phyloP scores from a whole-genome alignment of 1,140 invertebrate species.

The Apis laboriosa region DNA sequence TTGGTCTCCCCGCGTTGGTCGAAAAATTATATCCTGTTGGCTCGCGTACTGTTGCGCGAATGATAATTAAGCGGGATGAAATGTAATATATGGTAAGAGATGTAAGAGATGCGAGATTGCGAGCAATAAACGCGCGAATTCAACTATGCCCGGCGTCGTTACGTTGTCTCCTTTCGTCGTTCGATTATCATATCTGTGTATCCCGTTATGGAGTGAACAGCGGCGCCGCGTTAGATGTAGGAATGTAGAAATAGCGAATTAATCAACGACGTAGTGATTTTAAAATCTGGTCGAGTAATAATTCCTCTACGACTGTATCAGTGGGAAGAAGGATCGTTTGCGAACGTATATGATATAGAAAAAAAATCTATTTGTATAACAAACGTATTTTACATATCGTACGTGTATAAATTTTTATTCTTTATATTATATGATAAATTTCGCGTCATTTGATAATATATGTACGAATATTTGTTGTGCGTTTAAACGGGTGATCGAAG shows the following conservation, averaged over 20 bases:
- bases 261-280: conserved; percentile 1
- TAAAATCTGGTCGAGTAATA: background rate
- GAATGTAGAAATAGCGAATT: background rate
- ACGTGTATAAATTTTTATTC: too few relatives aligned
- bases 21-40: background rate
- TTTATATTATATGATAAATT: too few relatives aligned
- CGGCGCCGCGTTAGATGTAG: background rate
- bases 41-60: background rate
- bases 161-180: background rate
- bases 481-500: too few relatives aligned
- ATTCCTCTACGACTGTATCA: too few relatives aligned
- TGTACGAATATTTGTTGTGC: too few relatives aligned
- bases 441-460: too few relatives aligned
- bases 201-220: background rate
- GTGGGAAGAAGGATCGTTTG: background rate
- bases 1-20: background rate
- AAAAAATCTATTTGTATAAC: too few relatives aligned
- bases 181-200: conserved; percentile 1
- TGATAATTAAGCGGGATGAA: background rate
- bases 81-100: background rate
- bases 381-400: too few relatives aligned
- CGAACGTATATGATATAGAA: too few relatives aligned
- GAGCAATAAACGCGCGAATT: conserved; percentile 6
- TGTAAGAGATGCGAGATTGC: background rate
- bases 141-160: background rate